phyloP scores from a whole-genome alignment of 2,113 vertebrate genomes.

The Odocoileus hemionus region DNA sequence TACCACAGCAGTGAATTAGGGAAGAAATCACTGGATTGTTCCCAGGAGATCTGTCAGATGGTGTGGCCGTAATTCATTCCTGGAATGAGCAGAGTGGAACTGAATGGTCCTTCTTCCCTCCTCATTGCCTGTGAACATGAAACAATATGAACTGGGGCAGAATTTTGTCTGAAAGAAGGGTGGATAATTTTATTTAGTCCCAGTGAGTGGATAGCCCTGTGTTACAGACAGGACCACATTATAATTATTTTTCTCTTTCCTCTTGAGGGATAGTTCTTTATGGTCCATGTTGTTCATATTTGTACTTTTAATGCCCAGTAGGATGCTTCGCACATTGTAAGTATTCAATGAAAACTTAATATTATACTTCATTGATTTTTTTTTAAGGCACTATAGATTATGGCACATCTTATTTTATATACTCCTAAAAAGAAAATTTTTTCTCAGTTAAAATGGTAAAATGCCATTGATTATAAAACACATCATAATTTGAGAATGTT shows the following conservation, averaged over 20 bases:
- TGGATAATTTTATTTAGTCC: background rate
- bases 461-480: background rate
- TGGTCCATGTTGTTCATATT: background rate
- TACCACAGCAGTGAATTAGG: background rate
- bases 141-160: background rate
- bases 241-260: background rate
- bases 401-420: background rate
- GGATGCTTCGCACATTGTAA: background rate
- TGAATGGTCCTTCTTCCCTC: background rate
- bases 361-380: background rate
- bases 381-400: background rate
- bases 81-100: background rate
- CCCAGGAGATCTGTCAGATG: background rate
- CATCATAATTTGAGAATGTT: background rate
- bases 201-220: background rate
- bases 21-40: conserved; percentile 33
- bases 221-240: background rate
- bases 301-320: background rate
- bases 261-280: background rate
- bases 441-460: conserved; percentile 18
- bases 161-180: background rate
- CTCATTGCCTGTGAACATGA: background rate
- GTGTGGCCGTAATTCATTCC: background rate
- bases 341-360: background rate
- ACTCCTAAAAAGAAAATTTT: background rate